Conservation (phyloP, 2,113 vertebrate species). For the Aythya baeri region DNA sequence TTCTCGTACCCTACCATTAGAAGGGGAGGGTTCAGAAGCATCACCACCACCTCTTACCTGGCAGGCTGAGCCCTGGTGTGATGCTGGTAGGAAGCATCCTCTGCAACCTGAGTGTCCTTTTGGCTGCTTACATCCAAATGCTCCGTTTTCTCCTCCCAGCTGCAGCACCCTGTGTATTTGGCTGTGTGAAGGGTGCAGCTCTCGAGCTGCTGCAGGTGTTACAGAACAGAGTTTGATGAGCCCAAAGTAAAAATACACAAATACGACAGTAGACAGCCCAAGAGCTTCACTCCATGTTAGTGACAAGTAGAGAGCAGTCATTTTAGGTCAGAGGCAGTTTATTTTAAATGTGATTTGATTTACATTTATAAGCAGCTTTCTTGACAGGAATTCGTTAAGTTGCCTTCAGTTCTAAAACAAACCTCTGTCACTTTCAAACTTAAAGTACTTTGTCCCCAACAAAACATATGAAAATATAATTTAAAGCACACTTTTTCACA, state of each 20-base stretch:
- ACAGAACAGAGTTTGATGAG: background rate
- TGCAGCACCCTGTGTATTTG: background rate
- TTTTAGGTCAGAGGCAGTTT: conserved; percentile 84
- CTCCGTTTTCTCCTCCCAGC: fast-evolving
- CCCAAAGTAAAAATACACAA: background rate
- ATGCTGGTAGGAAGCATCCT: fast-evolving
- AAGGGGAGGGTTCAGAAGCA: no score
- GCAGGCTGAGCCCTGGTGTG: no score
- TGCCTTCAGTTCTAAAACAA: conserved; percentile 87
- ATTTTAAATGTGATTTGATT: conserved; percentile 91
- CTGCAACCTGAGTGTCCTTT: background rate
- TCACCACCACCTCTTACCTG: fast-evolving
- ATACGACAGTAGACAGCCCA: background rate
- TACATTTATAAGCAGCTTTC: conserved; percentile 95
- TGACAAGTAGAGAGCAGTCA: background rate
- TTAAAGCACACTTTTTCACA: conserved; percentile 97
- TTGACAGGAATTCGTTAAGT: conserved; percentile 87
- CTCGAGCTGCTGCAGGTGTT: background rate
- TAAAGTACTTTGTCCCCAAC: conserved; percentile 85
- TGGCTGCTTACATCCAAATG: background rate
- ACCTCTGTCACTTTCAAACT: conserved; percentile 87
- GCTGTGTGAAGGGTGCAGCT: no score
- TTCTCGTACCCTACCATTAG: fast-evolving
- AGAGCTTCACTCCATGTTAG: background rate
- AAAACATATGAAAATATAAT: conserved; percentile 99